Evolutionary conservation across 2,797 vertebrate species (phyloP).

Genomic region (Chromis chromis): DNA sequence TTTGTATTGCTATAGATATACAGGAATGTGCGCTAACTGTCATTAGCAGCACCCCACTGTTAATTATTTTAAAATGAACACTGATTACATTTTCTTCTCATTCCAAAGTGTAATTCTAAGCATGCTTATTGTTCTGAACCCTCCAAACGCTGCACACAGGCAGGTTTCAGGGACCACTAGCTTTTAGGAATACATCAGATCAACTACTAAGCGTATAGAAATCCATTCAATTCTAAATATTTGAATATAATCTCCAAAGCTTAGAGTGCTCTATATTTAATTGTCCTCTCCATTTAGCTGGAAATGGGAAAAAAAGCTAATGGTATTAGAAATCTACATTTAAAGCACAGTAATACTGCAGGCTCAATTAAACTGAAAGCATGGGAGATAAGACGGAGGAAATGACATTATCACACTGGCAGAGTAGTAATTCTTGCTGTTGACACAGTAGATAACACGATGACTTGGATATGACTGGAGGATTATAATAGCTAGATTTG

Average conservation of each 20-base stretch:
- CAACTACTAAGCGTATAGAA: background rate
- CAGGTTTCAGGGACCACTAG: background rate
- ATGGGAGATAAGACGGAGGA: constrained; percentile 55
- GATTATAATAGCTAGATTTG: constrained; percentile 58
- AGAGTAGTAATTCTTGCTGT: constrained; percentile 51
- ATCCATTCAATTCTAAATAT: constrained; percentile 35
- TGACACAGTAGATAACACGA: constrained; percentile 64
- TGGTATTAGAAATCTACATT: constrained; percentile 53
- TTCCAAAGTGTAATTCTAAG: background rate
- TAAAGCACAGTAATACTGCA: constrained; percentile 35
- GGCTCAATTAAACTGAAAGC: constrained; percentile 63
- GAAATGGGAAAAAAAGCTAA: constrained; percentile 33
- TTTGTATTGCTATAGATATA: background rate
- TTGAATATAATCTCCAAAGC: constrained; percentile 31
- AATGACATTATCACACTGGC: constrained; percentile 51
- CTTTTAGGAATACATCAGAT: constrained; percentile 6
- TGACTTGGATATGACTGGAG: constrained; percentile 50
- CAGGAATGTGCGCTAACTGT: background rate
- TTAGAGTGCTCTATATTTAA: constrained; percentile 22
- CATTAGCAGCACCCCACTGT: background rate
- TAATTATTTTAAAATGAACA: background rate
- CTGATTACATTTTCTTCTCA: background rate
- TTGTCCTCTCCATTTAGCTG: constrained; percentile 33
- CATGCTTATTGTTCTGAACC: background rate
- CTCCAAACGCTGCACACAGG: background rate